Conservation (phyloP, 2,113 vertebrate genomes). For the Oreochromis aureus region DNA sequence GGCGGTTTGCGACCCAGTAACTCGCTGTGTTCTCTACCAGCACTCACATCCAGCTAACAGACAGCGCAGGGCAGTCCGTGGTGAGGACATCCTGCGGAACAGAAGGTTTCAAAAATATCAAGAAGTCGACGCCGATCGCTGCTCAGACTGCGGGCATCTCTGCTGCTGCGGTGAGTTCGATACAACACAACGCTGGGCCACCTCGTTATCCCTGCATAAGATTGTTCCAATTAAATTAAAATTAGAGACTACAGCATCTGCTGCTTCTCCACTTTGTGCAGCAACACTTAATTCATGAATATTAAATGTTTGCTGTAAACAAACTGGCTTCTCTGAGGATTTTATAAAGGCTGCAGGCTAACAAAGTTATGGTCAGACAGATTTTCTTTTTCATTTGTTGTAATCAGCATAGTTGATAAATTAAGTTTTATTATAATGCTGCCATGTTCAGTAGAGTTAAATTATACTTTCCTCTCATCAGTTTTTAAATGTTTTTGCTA, state of each 20-base stretch:
- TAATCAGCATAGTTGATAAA: background rate
- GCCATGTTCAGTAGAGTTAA: background rate
- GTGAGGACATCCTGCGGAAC: constrained; percentile 83
- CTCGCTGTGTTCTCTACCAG: constrained; percentile 49
- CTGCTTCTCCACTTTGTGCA: background rate
- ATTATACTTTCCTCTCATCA: background rate
- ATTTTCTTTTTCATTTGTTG: background rate
- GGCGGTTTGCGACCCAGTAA: background rate
- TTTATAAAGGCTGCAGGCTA: background rate
- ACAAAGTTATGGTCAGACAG: background rate
- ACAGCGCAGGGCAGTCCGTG: constrained; percentile 66
- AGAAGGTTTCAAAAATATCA: constrained; percentile 89
- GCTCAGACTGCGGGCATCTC: constrained; percentile 88
- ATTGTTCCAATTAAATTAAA: background rate
- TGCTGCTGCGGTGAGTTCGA: constrained; percentile 77
- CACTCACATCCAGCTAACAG: constrained; percentile 87
- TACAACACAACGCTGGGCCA: background rate
- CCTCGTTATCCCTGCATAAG: background rate
- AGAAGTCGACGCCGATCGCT: constrained; percentile 85
- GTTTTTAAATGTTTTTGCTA: background rate
- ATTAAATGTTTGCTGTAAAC: background rate
- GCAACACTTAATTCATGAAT: background rate
- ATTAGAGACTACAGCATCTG: background rate
- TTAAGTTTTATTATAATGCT: background rate
- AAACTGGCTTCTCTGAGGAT: background rate